phyloP scores from a whole-genome alignment of 2,797 vertebrate species.

The Pelodytes ibericus region DNA sequence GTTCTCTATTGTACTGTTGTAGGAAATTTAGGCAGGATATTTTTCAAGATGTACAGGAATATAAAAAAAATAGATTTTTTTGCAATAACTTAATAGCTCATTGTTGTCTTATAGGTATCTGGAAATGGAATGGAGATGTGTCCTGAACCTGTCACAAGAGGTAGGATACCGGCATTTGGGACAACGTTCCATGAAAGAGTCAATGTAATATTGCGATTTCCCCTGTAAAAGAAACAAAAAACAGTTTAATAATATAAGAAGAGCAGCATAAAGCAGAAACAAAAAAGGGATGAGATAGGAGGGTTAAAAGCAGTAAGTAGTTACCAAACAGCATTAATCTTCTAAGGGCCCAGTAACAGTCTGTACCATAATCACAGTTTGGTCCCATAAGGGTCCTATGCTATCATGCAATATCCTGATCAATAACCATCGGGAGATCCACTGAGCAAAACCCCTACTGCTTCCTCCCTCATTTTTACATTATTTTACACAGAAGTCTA shows the following conservation, averaged over 20 bases:
- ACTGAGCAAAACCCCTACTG: no score
- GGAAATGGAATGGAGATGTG: constrained; percentile 91
- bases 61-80: constrained; percentile 55
- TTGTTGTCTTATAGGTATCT: constrained; percentile 88
- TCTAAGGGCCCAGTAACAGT: no score
- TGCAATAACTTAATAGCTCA: constrained; percentile 86
- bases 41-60: constrained; percentile 74
- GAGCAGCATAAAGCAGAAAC: not conserved
- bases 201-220: constrained; percentile 95
- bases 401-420: no score
- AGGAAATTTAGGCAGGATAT: constrained; percentile 59
- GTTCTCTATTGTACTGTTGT: constrained; percentile 30
- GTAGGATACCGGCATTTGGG: constrained; percentile 95
- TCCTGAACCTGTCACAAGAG: constrained; percentile 91
- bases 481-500: no score
- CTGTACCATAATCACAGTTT: no score
- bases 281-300: not conserved
- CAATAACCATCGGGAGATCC: no score
- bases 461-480: no score
- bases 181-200: constrained; percentile 97
- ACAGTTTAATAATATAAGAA: constrained; percentile 16
- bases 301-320: no score
- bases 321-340: no score
- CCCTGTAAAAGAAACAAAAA: constrained; percentile 72
- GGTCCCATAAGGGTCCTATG: no score